Evolutionary conservation across 2,113 vertebrate genomes (phyloP), one percentile per base, ranked within the genome.

Genomic region (Siphamia tubifer): DNA sequence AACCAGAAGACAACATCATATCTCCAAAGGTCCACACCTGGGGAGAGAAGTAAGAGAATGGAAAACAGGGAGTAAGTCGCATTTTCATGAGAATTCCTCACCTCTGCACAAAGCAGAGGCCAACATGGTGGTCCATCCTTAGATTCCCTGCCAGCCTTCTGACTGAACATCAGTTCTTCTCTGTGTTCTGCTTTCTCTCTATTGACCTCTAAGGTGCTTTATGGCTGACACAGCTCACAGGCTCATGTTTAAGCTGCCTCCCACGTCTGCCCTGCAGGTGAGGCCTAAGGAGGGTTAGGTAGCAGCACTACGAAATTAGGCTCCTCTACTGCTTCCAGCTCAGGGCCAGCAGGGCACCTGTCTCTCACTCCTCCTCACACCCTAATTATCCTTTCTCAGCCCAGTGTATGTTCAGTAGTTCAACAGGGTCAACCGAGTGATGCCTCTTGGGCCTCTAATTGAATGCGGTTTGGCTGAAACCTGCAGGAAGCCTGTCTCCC

Each of bases 21-120:
- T 96, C 94, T 6, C 94, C 94, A 79, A 96, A 97, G 8, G 93
- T 91, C 96, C 96, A 97, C 38, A 95, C 92, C 96, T 97, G 76
- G 19, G 27, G 55, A 67, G 47, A 73, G 58, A 42, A 71, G 13
- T 19, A 35, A 31, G 45, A 48, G 30, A 40, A 42, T 1, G 56
- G 28, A 43, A 42, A 45, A 67, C 5, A 36, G 24, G 51, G 56
- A 30, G 56, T 77, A 5, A 56, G 52, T 38, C 8, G 13, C 45
- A 35, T 68, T 28, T 24, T 34, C 57, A n/a, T 31, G 21, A 57
- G 44, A 40, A 53, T 54, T 35, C 8, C 66, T 62, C 12, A 19
- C 21, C 4, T 30, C 35, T 19, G 24, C 54, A 30, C 16, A 24
- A 49, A 68, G 40, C 31, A 10, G 31, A 65, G 42, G 66, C 64